Evolutionary conservation across 2,113 vertebrate genomes (phyloP), one percentile per base, ranked within the genome.

Genomic region (Mormoops blainvillei): DNA sequence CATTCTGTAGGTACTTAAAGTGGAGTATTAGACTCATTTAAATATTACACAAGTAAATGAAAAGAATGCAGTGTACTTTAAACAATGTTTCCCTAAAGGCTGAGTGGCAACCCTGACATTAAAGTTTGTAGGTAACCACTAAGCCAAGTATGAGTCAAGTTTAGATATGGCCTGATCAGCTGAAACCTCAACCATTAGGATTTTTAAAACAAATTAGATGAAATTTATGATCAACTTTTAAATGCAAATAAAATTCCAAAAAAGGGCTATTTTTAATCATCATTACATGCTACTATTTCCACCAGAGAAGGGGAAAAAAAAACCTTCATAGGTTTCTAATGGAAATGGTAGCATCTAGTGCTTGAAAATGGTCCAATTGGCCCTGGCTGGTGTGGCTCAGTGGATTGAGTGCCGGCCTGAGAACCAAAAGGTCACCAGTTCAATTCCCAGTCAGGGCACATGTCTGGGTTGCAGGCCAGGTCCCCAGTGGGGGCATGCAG

Each of bases 21-120:
- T 63, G 14, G 83, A 48, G n/a, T 95, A 28, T 87, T 96, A 87
- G 16, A 70, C 61, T 85, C 96, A 93, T 43, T 96, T 97, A 97
- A 95, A 89, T 89, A 97, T 95, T 95, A 95, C 61, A 94, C 81
- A 91, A 94, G 52, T 83, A 95, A 94, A 89, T 85, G 56, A 93
- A 94, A 84, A 94, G 70, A 73, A 89, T 38, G 61, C 19, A 61
- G 71, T 90, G 90, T 78, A 94, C 83, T 94, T 97, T 91, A 94
- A 97, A 90, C 65, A 84, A 61, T 74, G 26, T 96, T 96, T 95
- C 77, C 67, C 76, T 58, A 87, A 83, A 95, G 65, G 87, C 20
- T 81, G 67, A 68, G 58, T 61, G 76, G 41, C 52, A 94, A 71
- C 86, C 80, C 48, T 87, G 50, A 87, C 65, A 58, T 94, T 80